phyloP scores from a whole-genome alignment of 1,140 invertebrate species.

The Scylla paramamosain region DNA sequence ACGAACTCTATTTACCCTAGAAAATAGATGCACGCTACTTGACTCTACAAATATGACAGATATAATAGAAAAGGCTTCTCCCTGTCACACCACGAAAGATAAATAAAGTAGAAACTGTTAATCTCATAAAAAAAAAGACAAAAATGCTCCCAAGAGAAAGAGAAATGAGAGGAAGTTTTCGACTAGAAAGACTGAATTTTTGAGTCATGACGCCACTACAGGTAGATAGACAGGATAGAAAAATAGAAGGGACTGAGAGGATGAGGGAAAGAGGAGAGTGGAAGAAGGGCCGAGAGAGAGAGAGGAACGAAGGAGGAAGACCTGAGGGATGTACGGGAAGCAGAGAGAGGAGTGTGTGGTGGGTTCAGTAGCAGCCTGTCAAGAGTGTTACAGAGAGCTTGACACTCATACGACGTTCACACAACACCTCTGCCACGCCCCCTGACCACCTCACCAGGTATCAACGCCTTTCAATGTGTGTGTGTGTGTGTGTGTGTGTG shows the following conservation, averaged over 20 bases:
- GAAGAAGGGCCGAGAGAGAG: not conserved
- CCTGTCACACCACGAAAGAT: too few relatives aligned
- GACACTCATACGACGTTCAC: not conserved
- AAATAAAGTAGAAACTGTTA: too few relatives aligned
- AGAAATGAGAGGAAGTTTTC: too few relatives aligned
- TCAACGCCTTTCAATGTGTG: not conserved
- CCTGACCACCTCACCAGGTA: not conserved
- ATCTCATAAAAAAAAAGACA: too few relatives aligned
- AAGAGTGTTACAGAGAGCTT: not conserved
- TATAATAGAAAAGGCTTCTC: too few relatives aligned
- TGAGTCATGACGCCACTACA: too few relatives aligned
- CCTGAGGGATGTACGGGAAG: not conserved
- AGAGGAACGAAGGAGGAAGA: not conserved
- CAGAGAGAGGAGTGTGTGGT: not conserved
- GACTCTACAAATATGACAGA: too few relatives aligned
- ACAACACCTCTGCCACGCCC: not conserved
- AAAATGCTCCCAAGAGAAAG: too few relatives aligned
- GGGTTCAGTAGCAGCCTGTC: not conserved
- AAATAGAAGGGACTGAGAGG: not conserved
- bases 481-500: constrained; percentile 40
- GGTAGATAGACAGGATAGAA: too few relatives aligned
- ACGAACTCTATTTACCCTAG: too few relatives aligned
- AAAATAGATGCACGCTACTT: too few relatives aligned
- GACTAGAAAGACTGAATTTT: too few relatives aligned
- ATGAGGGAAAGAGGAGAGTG: not conserved